A percentile compares a stretch with the other conserved stretches of the same genome.
Evolutionary conservation across 2,888 invertebrate genomes (phyloP).

Genomic region (Polydrusus pterygomalis): DNA sequence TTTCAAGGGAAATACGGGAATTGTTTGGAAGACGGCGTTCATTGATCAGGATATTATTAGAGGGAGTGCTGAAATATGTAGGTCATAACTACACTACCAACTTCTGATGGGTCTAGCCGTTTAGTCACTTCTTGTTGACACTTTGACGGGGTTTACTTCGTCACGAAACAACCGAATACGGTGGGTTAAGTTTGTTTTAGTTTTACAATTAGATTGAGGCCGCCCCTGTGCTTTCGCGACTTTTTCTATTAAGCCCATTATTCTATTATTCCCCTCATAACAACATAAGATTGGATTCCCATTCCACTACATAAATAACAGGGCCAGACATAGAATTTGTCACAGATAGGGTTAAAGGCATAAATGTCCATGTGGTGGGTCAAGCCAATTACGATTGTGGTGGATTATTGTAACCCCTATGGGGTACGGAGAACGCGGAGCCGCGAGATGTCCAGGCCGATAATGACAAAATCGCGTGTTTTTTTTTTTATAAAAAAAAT

Average conservation of each 20-base stretch:
- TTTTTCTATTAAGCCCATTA: constrained; percentile 35
- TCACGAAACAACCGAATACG: neutral
- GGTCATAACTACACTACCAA: constrained; percentile 2
- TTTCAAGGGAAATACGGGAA: neutral
- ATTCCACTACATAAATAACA: constrained; percentile 56
- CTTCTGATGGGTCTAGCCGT: neutral
- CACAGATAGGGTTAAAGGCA: constrained; percentile 57
- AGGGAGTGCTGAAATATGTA: constrained; percentile 16
- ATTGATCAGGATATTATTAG: constrained; percentile 23
- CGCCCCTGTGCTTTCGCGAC: constrained; percentile 38
- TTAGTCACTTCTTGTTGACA: neutral
- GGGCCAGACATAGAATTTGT: constrained; percentile 61
- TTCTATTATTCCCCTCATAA: constrained; percentile 40
- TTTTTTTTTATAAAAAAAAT: neutral
- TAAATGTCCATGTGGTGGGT: constrained; percentile 48
- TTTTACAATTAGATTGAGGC: neutral
- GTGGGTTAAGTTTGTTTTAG: neutral
- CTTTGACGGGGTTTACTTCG: neutral
- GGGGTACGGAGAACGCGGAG: neutral
- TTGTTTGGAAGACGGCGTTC: constrained; percentile 25
- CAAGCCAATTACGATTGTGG: constrained; percentile 62
- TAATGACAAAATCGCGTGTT: constrained; percentile 24
- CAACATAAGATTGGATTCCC: constrained; percentile 48
- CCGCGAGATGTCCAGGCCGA: constrained; percentile 7
- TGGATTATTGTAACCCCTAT: constrained; percentile 52